Conservation (phyloP, 2,113 vertebrate species). For the Erythrocercus mccallii region DNA sequence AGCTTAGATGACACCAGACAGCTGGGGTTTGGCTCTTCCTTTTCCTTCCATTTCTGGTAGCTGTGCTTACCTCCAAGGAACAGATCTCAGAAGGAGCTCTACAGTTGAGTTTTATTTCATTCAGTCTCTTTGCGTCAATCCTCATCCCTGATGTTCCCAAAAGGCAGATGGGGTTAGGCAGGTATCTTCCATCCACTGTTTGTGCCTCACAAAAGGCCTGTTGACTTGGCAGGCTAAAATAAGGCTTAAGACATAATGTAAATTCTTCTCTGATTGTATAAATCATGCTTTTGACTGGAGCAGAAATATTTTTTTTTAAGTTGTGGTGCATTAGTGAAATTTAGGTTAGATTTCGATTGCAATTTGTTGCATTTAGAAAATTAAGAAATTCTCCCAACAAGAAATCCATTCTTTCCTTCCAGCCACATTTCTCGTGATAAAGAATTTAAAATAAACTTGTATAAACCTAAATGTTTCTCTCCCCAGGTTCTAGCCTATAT, state of each 20-base stretch:
- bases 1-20: conserved; percentile 58
- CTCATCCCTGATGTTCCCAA: neutral
- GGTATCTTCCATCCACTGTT: neutral
- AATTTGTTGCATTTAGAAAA: neutral
- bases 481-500: neutral
- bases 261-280: neutral
- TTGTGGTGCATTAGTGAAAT: neutral
- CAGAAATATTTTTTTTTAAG: neutral
- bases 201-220: neutral
- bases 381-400: neutral
- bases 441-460: neutral
- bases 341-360: neutral
- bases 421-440: accelerated
- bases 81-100: neutral
- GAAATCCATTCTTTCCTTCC: neutral
- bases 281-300: neutral
- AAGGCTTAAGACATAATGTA: neutral
- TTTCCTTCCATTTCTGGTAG: conserved; percentile 21
- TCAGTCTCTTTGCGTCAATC: neutral
- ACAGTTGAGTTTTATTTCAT: neutral
- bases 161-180: neutral
- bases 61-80: conserved; percentile 16
- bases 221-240: neutral
- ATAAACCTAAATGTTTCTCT: neutral
- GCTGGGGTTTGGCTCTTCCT: conserved; percentile 42